A percentile compares a stretch with the other conserved stretches of the same genome.
phyloP scores from a whole-genome alignment of 2,113 vertebrate species.

The Ciconia stormi region DNA sequence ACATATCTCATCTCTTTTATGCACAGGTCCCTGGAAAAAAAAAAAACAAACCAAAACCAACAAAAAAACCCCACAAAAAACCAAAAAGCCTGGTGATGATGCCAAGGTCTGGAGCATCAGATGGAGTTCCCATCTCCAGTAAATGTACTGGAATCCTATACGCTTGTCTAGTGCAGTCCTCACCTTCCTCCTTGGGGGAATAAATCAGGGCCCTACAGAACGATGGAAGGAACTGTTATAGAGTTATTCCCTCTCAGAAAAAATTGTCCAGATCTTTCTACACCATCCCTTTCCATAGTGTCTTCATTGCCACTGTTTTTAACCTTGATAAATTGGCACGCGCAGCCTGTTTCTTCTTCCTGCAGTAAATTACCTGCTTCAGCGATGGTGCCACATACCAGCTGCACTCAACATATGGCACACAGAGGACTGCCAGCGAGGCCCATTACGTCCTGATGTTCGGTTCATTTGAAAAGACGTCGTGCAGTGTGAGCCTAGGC shows the following conservation, averaged over 20 bases:
- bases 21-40: no score
- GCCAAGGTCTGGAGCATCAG: neutral
- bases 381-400: neutral
- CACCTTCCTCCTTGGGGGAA: neutral
- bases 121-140: neutral
- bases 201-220: no score
- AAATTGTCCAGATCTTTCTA: neutral
- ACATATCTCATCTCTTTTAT: neutral
- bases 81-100: no score
- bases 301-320: neutral
- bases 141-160: neutral
- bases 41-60: neutral
- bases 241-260: neutral
- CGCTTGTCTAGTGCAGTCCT: neutral
- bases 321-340: neutral
- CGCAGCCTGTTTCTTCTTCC: neutral
- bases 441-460: constrained; percentile 19
- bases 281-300: neutral
- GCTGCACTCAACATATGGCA: constrained; percentile 49
- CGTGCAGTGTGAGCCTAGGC: neutral
- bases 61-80: no score
- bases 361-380: constrained; percentile 28
- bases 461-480: neutral
- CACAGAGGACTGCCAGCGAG: neutral
- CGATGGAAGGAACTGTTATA: fast-evolving